These are phyloP conservation scores for Brachynemurus nebulosus DNA, from an alignment of 2,888 invertebrate species.

Conservation along the genomic window DNA sequence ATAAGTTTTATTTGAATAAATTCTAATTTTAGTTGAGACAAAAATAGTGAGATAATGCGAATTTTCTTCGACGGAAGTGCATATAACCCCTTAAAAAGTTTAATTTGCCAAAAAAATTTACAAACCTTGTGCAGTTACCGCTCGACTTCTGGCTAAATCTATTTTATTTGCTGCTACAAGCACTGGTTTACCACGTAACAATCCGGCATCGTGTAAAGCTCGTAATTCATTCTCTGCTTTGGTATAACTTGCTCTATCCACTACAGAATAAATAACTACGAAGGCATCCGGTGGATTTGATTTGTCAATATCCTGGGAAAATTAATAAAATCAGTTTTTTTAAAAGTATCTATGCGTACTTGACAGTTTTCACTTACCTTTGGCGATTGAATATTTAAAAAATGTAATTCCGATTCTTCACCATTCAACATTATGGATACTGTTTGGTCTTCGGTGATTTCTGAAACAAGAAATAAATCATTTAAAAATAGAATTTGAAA, in stretches of 20 bases:
- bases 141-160: constrained; percentile 79
- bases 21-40: no score
- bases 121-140: constrained; percentile 83
- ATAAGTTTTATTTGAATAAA: no score
- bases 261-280: constrained; percentile 80
- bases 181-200: constrained; percentile 61
- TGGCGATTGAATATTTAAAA: constrained; percentile 57
- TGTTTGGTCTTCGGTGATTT: constrained; percentile 63
- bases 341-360: not conserved
- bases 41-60: no score
- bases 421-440: constrained; percentile 88
- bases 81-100: no score
- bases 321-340: not conserved
- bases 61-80: no score
- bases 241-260: constrained; percentile 78
- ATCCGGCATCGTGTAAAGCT: constrained; percentile 63
- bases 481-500: no score
- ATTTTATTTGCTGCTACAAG: constrained; percentile 89
- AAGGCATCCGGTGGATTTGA: constrained; percentile 67
- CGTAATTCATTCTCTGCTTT: constrained; percentile 67
- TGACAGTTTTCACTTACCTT: constrained; percentile 50
- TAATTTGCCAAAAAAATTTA: no score
- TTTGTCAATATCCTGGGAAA: constrained; percentile 54
- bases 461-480: no score
- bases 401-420: constrained; percentile 83